phyloP scores from a whole-genome alignment of 2,888 invertebrate genomes.

The Tridacna gigas region DNA sequence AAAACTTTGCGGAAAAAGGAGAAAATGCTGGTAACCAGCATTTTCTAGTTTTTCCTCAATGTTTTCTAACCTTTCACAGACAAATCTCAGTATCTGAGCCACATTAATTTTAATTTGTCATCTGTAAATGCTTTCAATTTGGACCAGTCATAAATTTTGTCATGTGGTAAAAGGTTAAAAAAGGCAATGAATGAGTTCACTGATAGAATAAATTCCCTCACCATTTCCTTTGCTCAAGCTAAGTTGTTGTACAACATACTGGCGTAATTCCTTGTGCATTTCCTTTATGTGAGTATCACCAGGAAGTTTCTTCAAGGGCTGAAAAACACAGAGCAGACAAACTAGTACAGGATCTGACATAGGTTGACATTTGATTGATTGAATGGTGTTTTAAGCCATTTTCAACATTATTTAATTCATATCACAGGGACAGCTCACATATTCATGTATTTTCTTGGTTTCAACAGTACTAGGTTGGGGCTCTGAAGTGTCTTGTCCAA shows the following conservation, averaged over 20 bases:
- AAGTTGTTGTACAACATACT: constrained; percentile 80
- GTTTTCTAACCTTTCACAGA: not conserved
- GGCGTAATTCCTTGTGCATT: constrained; percentile 79
- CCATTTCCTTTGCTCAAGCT: constrained; percentile 82
- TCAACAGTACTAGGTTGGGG: no score
- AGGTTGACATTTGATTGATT: no score
- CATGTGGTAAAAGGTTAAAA: not conserved
- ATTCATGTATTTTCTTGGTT: no score
- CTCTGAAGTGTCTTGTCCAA: no score
- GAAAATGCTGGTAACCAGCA: not conserved
- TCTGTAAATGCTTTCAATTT: not conserved
- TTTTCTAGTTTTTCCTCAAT: not conserved
- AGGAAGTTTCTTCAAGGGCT: constrained; percentile 79
- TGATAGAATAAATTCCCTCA: constrained; percentile 53
- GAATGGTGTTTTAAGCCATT: no score
- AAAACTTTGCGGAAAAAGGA: no score
- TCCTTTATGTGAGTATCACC: constrained; percentile 82
- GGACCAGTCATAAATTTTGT: not conserved
- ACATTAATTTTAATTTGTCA: no score
- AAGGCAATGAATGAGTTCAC: not conserved
- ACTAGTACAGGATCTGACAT: no score
- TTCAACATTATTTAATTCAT: no score
- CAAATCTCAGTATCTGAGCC: no score
- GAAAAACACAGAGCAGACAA: not conserved
- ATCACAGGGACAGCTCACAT: no score